Evolutionary conservation across 2,797 vertebrate species (phyloP), one percentile per base, ranked within the genome.

Genomic region (Etheostoma perlongum): DNA sequence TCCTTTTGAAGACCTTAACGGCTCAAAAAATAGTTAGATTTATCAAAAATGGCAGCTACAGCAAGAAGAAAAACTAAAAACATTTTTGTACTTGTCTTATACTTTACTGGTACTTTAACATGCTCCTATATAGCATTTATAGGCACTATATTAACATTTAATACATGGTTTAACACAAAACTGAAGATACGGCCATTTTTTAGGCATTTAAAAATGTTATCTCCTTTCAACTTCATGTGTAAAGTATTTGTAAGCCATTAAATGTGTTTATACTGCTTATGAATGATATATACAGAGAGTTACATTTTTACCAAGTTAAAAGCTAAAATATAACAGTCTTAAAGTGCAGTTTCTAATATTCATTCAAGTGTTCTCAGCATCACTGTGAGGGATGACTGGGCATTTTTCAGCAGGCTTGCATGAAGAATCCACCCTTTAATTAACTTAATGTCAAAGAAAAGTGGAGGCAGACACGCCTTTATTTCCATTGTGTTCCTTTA

Each of bases 401-500:
- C 2, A 33, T 13, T 4, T n/a, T 16, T 0, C 10, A n/a, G 5
- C 12, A 30, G 49, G 11, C 18, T 3, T 25, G 1, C 0, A 21
- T 21, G 33, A 42, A 1, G 16, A 30, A 60, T 42, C 59, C 6
- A 36, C 19, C 12, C 5, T 52, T 61, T 6, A 72, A 40, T 53
- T 10, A 58, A 72, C 33, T 65, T 30, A 30, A 66, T 4, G 10
- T 27, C 15, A 55, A 23, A 0, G 0, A 4, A 42, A 15, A 15
- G 48, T 61, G 2, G 21, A 70, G 33, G 18, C 49, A 13, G 54
- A 68, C 60, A 16, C 21, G 3, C n/a, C 68, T 76, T 85, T 58
- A 73, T 83, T 85, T 91, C 83, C 88, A 87, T 89, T 87, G 82
- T 89, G 84, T 93, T 90, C 84, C 90, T 93, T 93, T 93, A 93